phyloP scores from a whole-genome alignment of 2,797 vertebrate genomes.

The Acipenser transmontanus region DNA sequence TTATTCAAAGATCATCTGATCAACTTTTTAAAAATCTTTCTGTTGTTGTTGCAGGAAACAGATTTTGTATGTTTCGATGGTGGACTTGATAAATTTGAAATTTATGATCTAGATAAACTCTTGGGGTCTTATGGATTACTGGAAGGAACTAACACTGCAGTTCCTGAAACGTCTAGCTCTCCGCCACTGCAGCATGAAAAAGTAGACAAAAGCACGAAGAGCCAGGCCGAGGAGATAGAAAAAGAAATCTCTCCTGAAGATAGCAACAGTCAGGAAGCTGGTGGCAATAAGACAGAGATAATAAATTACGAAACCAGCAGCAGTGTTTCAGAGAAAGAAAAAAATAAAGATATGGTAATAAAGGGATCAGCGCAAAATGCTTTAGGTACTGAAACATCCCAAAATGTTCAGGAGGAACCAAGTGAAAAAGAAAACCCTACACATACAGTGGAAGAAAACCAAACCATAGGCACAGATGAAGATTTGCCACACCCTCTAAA shows the following conservation, averaged over 20 bases:
- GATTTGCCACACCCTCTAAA: neutral
- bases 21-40: neutral
- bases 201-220: constrained; percentile 1
- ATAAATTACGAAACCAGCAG: constrained; percentile 3
- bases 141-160: constrained; percentile 14
- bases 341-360: constrained; percentile 30
- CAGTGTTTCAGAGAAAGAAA: constrained; percentile 24
- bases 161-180: constrained; percentile 4
- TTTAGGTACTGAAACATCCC: constrained; percentile 16
- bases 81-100: constrained; percentile 79
- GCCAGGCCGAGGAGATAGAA: neutral
- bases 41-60: constrained; percentile 74
- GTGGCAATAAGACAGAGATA: constrained; percentile 25
- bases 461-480: constrained; percentile 13
- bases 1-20: neutral
- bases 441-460: constrained; percentile 23
- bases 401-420: neutral
- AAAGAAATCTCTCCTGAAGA: constrained; percentile 17
- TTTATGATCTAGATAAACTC: constrained; percentile 75
- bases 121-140: constrained; percentile 36
- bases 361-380: constrained; percentile 7
- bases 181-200: neutral
- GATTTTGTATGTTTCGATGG: constrained; percentile 94
- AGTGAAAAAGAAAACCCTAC: constrained; percentile 33
- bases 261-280: neutral